Conservation (phyloP, 2,888 invertebrate species). For the Barypeithes pellucidus region DNA sequence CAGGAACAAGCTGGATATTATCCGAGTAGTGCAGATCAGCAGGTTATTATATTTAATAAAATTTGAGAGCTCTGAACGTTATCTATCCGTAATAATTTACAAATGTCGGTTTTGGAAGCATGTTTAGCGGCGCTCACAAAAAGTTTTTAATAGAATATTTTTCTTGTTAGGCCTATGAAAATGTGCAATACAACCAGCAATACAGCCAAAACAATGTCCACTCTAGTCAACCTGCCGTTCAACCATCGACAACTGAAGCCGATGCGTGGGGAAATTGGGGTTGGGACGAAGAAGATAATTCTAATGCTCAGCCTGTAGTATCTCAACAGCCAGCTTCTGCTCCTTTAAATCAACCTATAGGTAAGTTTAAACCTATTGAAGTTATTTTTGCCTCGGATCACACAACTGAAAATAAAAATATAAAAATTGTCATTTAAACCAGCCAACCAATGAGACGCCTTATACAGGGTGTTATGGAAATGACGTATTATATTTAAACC, state of each 20-base stretch:
- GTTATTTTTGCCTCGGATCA: too few species aligned
- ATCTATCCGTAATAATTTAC: too few species aligned
- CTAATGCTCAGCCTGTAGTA: conserved; percentile 61
- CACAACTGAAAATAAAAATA: too few species aligned
- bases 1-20: conserved; percentile 63
- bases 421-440: too few species aligned
- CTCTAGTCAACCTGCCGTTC: conserved; percentile 39
- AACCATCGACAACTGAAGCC: conserved; percentile 49
- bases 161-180: conserved; percentile 56
- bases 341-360: conserved; percentile 46
- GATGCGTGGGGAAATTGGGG: conserved; percentile 75
- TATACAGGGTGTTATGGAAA: too few species aligned
- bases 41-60: too few species aligned
- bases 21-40: conserved; percentile 56
- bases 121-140: too few species aligned
- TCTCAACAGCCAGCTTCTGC: conserved; percentile 40
- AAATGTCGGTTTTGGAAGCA: too few species aligned
- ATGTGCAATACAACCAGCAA: conserved; percentile 62
- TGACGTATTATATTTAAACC: too few species aligned
- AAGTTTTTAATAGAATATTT: too few species aligned
- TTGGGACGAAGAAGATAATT: conserved; percentile 74
- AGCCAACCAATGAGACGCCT: too few species aligned
- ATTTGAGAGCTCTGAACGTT: too few species aligned
- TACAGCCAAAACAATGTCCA: conserved; percentile 58
- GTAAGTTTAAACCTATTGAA: conserved; percentile 31